Conservation (phyloP, 2,113 vertebrate species). For the Poeciliopsis prolifica region DNA sequence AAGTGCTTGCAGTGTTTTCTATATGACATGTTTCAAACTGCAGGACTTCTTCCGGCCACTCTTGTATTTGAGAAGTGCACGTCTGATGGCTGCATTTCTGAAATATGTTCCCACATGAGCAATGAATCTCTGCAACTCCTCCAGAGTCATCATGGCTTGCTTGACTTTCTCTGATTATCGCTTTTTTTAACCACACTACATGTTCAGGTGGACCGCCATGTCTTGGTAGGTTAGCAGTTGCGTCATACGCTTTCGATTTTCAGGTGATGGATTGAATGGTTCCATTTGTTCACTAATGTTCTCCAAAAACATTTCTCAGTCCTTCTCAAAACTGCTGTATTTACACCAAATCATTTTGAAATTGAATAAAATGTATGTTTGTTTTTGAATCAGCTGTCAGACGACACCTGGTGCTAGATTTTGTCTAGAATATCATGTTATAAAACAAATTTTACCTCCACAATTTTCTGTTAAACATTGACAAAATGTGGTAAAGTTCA, state of each 20-base stretch:
- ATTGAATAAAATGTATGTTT: too few relatives aligned
- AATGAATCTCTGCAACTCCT: background rate
- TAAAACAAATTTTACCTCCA: too few relatives aligned
- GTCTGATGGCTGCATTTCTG: background rate
- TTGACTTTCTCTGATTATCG: background rate
- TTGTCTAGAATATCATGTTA: background rate
- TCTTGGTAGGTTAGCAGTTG: background rate
- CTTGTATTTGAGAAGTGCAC: too few relatives aligned
- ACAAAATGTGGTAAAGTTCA: too few relatives aligned
- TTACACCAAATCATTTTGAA: background rate
- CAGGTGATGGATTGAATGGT: background rate
- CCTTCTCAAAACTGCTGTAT: background rate
- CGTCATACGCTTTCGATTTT: too few relatives aligned
- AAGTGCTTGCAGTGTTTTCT: too few relatives aligned
- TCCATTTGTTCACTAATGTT: background rate
- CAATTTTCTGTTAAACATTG: too few relatives aligned
- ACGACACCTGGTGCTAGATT: background rate
- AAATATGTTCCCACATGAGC: background rate
- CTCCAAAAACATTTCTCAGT: too few relatives aligned
- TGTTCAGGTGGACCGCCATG: background rate
- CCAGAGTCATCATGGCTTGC: background rate
- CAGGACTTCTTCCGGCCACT: too few relatives aligned
- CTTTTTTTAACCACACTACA: background rate
- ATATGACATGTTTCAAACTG: too few relatives aligned
- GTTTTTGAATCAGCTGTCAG: too few relatives aligned